phyloP scores from a whole-genome alignment of 2,888 invertebrate species.

The Norana najaformis region DNA sequence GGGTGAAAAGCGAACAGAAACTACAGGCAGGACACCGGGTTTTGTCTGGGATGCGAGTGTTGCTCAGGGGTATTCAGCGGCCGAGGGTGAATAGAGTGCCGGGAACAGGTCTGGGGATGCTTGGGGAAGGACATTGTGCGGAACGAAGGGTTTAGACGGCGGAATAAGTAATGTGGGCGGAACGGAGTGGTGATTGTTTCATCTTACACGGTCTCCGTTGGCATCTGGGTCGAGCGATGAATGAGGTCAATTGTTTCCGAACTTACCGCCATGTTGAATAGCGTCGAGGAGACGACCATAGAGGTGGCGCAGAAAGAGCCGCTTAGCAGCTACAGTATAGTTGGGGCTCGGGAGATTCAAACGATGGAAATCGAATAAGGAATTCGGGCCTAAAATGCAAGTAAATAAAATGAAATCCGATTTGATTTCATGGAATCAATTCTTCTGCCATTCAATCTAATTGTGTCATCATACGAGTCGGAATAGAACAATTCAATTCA shows the following conservation, averaged over 20 bases:
- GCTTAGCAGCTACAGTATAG: background rate
- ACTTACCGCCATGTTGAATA: too few species aligned
- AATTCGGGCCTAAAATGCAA: too few species aligned
- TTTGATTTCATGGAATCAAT: too few species aligned
- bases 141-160: background rate
- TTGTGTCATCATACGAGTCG: too few species aligned
- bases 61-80: background rate
- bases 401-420: too few species aligned
- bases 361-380: too few species aligned
- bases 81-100: conserved; percentile 13
- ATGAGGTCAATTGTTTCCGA: background rate
- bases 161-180: background rate
- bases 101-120: background rate
- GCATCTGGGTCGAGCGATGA: background rate
- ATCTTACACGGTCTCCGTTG: background rate
- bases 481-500: too few species aligned
- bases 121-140: background rate
- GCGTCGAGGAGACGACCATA: background rate
- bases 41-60: background rate
- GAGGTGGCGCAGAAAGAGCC: background rate
- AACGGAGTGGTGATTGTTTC: background rate
- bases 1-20: background rate
- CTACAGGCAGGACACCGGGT: background rate
- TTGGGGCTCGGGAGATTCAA: background rate
- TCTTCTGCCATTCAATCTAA: too few species aligned